phyloP scores from a whole-genome alignment of 2,797 vertebrate species.

The Scolopax rusticola region DNA sequence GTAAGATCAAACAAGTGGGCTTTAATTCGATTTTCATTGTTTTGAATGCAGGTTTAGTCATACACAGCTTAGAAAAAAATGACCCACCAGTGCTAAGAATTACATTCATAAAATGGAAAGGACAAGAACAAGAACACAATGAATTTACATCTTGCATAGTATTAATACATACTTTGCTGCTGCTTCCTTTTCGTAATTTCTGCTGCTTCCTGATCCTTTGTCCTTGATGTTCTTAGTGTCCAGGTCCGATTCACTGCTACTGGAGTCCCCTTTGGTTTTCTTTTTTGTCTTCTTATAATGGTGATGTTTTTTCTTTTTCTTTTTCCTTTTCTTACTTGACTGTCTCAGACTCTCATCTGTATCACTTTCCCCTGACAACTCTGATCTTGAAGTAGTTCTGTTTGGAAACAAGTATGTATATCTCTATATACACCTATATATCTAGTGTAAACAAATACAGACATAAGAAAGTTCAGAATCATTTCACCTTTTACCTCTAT shows the following conservation, averaged over 20 bases:
- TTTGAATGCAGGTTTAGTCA: background rate
- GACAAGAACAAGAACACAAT: background rate
- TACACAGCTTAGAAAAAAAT: background rate
- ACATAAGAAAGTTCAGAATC: background rate
- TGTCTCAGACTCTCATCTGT: conserved; percentile 28
- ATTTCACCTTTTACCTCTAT: background rate
- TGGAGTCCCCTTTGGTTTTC: conserved; percentile 64
- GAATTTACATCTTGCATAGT: background rate
- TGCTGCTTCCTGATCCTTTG: background rate
- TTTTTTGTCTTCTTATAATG: conserved; percentile 81
- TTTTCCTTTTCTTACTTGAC: conserved; percentile 81
- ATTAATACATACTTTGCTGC: conserved; percentile 66
- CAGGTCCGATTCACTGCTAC: conserved; percentile 78
- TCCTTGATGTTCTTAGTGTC: conserved; percentile 61
- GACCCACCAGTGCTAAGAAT: background rate
- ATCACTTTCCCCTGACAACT: conserved; percentile 67
- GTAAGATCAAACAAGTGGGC: background rate
- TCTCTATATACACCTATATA: background rate
- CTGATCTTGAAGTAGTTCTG: conserved; percentile 70
- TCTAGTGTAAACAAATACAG: background rate
- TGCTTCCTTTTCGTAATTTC: conserved; percentile 67
- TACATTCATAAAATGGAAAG: background rate
- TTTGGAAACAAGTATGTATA: background rate
- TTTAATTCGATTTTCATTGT: background rate
- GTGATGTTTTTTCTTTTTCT: conserved; percentile 86